These are phyloP conservation scores for Sialia sialis DNA, from an alignment of 2,113 vertebrate genomes.

Conservation along the genomic window DNA sequence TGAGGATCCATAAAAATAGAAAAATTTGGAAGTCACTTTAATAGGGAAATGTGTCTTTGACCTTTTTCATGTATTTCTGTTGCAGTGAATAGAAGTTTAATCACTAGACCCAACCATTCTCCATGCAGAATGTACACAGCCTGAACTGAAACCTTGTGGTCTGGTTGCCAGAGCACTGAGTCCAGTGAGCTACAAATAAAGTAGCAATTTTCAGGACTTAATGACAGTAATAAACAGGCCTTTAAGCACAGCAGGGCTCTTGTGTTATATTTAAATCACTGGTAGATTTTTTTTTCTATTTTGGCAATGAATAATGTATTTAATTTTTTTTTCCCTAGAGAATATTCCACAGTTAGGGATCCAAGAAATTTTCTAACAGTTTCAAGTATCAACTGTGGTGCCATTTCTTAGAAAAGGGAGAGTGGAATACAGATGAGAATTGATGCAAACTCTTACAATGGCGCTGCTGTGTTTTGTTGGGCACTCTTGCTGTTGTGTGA, in stretches of 20 bases:
- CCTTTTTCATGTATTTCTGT: neutral
- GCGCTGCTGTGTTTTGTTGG: neutral
- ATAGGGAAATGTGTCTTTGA: neutral
- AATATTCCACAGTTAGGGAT: neutral
- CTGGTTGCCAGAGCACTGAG: neutral
- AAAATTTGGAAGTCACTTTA: neutral
- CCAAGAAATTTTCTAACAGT: neutral
- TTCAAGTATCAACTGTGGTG: neutral
- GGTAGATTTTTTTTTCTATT: slow-evolving; percentile 9
- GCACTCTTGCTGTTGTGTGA: neutral
- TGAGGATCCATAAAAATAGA: neutral
- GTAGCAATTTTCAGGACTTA: slow-evolving; percentile 2
- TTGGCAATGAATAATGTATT: neutral
- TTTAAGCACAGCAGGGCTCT: neutral
- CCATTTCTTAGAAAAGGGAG: neutral
- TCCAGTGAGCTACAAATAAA: neutral
- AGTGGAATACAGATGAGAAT: neutral
- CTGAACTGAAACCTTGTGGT: neutral
- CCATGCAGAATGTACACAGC: neutral
- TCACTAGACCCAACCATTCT: neutral
- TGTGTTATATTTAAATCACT: slow-evolving; percentile 5
- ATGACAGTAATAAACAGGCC: neutral
- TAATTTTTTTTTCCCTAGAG: neutral
- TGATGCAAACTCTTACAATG: neutral
- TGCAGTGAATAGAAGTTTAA: neutral